Percentiles rank a stretch among this genome's conserved stretches.
phyloP scores from a whole-genome alignment of 2,113 vertebrate genomes.

The Echinops telfairi region DNA sequence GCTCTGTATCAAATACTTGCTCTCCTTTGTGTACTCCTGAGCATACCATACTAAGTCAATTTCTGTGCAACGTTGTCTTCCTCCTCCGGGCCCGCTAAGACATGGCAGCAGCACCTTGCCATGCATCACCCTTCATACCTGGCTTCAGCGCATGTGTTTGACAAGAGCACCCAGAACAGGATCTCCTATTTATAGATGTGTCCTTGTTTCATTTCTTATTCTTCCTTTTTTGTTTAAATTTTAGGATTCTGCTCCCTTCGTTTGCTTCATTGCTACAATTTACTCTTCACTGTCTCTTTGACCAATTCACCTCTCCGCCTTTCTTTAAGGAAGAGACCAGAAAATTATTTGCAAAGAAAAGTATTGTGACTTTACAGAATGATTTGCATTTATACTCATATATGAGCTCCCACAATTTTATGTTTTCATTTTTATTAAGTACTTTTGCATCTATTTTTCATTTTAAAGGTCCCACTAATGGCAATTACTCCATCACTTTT shows the following conservation, averaged over 20 bases:
- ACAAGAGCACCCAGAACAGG: not conserved
- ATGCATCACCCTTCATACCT: not conserved
- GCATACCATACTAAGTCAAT: not conserved
- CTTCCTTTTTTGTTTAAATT: not conserved
- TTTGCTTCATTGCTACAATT: not conserved
- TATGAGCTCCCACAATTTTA: not conserved
- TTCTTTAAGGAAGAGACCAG: not conserved
- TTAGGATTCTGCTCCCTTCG: not conserved
- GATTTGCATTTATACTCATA: not conserved
- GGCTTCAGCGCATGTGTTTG: not conserved
- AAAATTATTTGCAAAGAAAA: not conserved
- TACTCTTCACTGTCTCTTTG: not conserved
- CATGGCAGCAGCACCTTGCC: not conserved
- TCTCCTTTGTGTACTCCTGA: not conserved
- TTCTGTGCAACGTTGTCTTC: not conserved
- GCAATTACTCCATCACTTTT: not conserved
- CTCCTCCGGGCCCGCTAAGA: not conserved
- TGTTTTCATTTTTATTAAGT: not conserved
- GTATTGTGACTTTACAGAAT: not conserved
- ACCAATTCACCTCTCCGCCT: not conserved
- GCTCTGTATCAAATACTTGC: not conserved
- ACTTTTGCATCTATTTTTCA: not conserved
- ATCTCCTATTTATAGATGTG: not conserved
- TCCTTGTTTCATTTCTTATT: not conserved
- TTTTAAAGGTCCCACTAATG: slow-evolving; percentile 28